Percentiles rank a stretch among this genome's conserved stretches.
Conservation (phyloP, 2,113 vertebrate genomes). For the Glaucidium brasilianum region DNA sequence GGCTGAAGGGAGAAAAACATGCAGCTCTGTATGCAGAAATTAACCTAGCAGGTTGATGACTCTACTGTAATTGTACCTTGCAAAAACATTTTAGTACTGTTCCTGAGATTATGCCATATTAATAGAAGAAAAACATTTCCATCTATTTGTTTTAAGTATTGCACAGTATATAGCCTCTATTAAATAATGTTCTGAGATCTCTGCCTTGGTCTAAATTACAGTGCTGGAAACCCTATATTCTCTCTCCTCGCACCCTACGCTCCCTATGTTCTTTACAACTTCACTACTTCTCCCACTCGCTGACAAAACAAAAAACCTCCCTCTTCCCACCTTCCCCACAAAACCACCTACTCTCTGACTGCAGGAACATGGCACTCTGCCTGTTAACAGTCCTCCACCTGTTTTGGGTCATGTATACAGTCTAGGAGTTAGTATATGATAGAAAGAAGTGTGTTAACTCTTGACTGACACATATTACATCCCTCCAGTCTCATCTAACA, state of each 20-base stretch:
- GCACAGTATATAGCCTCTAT: background rate
- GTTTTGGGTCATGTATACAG: background rate
- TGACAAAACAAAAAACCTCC: slow-evolving; percentile 48
- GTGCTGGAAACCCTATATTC: slow-evolving; percentile 46
- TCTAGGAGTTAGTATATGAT: background rate
- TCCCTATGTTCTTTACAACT: slow-evolving; percentile 61
- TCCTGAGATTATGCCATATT: slow-evolving; percentile 31
- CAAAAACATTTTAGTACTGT: background rate
- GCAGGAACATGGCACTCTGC: slow-evolving; percentile 26
- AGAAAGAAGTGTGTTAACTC: background rate
- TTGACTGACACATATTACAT: background rate
- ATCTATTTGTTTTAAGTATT: slow-evolving; percentile 46
- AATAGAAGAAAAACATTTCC: slow-evolving; percentile 41
- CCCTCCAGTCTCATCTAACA: background rate
- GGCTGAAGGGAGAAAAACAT: slow-evolving; percentile 47
- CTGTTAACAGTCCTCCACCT: slow-evolving; percentile 6
- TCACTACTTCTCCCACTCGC: slow-evolving; percentile 54
- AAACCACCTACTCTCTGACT: slow-evolving; percentile 37
- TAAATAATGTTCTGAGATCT: slow-evolving; percentile 5
- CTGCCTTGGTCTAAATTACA: slow-evolving; percentile 57
- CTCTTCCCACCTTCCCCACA: slow-evolving; percentile 59
- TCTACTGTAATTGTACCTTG: slow-evolving; percentile 44
- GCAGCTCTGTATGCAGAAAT: slow-evolving; percentile 5
- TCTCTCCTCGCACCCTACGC: slow-evolving; percentile 39
- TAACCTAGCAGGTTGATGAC: slow-evolving; percentile 26